phyloP scores from a whole-genome alignment of 2,797 vertebrate species.

The Sphenodon punctatus region DNA sequence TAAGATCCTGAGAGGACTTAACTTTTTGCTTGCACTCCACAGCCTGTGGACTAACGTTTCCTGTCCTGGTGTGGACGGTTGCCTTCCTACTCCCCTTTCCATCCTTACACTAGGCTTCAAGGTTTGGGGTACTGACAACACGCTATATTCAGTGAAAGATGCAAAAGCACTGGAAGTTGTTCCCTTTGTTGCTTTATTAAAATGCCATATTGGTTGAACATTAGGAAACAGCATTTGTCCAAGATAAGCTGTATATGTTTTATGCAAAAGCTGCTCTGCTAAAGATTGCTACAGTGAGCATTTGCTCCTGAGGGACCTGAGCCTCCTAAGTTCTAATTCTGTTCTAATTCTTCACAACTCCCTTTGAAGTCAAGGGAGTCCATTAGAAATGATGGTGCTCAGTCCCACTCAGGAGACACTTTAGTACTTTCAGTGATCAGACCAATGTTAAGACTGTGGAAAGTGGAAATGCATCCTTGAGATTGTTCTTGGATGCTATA shows the following conservation, averaged over 20 bases:
- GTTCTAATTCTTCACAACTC: no score
- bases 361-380: no score
- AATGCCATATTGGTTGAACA: neutral
- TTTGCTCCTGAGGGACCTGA: neutral
- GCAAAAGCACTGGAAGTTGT: neutral
- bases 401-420: neutral
- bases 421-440: neutral
- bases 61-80: no score
- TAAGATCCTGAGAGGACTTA: no score
- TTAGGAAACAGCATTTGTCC: neutral
- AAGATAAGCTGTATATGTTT: neutral
- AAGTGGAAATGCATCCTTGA: accelerated
- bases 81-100: no score
- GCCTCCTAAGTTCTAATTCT: neutral
- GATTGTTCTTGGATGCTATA: neutral
- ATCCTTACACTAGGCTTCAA: neutral
- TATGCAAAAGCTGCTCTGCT: neutral
- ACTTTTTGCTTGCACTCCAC: no score
- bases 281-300: no score
- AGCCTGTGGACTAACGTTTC: no score
- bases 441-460: neutral
- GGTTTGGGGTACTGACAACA: neutral
- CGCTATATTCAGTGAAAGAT: neutral
- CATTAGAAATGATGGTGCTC: neutral
- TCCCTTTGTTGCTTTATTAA: no score